phyloP scores from a whole-genome alignment of 2,888 invertebrate genomes.

The Agrochola litura region DNA sequence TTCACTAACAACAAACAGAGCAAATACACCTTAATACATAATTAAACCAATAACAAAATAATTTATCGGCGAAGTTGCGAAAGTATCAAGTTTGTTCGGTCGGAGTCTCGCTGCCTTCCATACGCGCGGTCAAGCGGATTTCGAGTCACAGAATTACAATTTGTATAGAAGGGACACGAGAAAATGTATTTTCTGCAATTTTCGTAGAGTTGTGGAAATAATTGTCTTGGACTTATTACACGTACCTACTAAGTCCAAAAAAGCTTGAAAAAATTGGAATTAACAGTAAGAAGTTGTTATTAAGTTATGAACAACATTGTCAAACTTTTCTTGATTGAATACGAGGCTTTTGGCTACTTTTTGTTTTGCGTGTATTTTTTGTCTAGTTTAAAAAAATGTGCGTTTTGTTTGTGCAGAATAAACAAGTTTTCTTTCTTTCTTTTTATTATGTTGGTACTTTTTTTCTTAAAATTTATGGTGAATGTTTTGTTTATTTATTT shows the following conservation, averaged over 20 bases:
- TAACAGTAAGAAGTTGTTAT: too few relatives aligned
- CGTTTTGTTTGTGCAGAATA: too few relatives aligned
- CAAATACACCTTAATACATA: constrained; percentile 10
- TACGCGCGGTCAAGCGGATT: constrained; percentile 91
- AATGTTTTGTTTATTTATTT: background rate
- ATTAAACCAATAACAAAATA: constrained; percentile 25
- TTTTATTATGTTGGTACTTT: too few relatives aligned
- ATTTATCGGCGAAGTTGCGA: constrained; percentile 74
- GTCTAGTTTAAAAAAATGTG: too few relatives aligned
- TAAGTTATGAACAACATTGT: too few relatives aligned
- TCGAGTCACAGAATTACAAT: constrained; percentile 82
- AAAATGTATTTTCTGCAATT: constrained; percentile 15
- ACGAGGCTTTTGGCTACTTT: too few relatives aligned
- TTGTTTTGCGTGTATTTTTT: too few relatives aligned
- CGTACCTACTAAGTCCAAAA: too few relatives aligned
- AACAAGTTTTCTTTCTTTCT: too few relatives aligned
- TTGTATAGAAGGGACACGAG: constrained; percentile 70
- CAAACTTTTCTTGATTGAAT: too few relatives aligned
- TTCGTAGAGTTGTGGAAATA: background rate
- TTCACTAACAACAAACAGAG: background rate
- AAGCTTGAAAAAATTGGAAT: too few relatives aligned
- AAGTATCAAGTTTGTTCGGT: constrained; percentile 86
- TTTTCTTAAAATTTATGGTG: background rate
- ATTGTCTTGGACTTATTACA: too few relatives aligned
- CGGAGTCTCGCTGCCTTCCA: constrained; percentile 83